phyloP scores from a whole-genome alignment of 2,113 vertebrate genomes.

The Nyctereutes procyonoides region DNA sequence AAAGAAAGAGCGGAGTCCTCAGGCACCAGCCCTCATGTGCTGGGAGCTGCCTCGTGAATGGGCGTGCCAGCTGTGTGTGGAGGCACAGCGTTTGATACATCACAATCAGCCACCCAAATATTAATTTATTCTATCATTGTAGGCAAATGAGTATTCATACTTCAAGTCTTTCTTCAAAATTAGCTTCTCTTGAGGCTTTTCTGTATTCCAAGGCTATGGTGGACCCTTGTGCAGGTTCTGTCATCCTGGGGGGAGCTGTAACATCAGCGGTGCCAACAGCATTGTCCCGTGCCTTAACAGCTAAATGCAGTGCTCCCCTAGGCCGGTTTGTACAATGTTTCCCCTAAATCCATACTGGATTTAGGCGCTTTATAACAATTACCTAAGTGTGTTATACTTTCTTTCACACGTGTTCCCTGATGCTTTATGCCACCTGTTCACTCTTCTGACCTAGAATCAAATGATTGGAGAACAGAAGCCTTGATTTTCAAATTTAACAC shows the following conservation, averaged over 20 bases:
- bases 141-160: background rate
- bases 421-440: background rate
- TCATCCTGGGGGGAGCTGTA: accelerated
- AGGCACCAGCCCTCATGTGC: accelerated
- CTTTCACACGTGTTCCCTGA: background rate
- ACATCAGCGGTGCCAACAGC: accelerated
- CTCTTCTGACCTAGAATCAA: background rate
- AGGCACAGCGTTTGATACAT: background rate
- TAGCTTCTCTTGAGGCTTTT: background rate
- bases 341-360: background rate
- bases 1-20: no score
- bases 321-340: accelerated
- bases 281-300: accelerated
- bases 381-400: background rate
- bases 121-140: background rate
- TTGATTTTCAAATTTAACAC: background rate
- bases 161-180: background rate
- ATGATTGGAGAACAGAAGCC: background rate
- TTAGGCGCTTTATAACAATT: background rate
- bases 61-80: accelerated
- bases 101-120: background rate
- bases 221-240: accelerated
- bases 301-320: accelerated
- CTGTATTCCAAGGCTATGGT: background rate
- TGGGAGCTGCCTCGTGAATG: accelerated